These are phyloP conservation scores for Lasioglossum lativentre DNA, from an alignment of 2,888 invertebrate genomes.

Conservation along the genomic window DNA sequence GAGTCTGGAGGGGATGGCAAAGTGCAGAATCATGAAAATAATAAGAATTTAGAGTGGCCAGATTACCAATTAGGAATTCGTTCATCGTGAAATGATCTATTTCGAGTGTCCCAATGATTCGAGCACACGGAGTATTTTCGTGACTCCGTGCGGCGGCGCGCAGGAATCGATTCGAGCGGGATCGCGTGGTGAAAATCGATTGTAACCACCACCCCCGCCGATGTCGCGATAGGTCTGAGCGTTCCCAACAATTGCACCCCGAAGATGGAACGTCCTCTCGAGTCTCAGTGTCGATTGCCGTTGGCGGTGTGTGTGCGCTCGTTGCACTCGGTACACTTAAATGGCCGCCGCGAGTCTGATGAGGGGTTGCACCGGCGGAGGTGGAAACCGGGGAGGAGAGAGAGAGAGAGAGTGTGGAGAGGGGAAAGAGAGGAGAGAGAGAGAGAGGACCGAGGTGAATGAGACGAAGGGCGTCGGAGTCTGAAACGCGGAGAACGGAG, in stretches of 20 bases:
- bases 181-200: not conserved
- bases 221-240: not conserved
- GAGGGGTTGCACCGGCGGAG: slow-evolving; percentile 14
- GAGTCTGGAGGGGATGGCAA: no score
- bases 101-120: no score
- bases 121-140: no score
- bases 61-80: no score
- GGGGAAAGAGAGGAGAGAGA: not conserved
- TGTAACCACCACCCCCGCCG: not conserved
- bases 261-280: slow-evolving; percentile 11
- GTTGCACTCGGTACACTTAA: slow-evolving; percentile 43
- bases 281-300: slow-evolving; percentile 22
- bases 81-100: no score
- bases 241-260: not conserved
- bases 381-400: not conserved
- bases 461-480: slow-evolving; percentile 25
- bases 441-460: not conserved
- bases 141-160: not conserved
- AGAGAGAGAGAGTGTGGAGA: not conserved
- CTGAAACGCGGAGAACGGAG: slow-evolving; percentile 17
- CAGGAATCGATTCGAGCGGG: not conserved
- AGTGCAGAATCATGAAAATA: no score
- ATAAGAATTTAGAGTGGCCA: no score
- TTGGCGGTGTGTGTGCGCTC: slow-evolving; percentile 21
- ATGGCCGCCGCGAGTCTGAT: slow-evolving; percentile 27